Evolutionary conservation across 1,140 invertebrate species (phyloP).

Genomic region (Chlorops oryzae): DNA sequence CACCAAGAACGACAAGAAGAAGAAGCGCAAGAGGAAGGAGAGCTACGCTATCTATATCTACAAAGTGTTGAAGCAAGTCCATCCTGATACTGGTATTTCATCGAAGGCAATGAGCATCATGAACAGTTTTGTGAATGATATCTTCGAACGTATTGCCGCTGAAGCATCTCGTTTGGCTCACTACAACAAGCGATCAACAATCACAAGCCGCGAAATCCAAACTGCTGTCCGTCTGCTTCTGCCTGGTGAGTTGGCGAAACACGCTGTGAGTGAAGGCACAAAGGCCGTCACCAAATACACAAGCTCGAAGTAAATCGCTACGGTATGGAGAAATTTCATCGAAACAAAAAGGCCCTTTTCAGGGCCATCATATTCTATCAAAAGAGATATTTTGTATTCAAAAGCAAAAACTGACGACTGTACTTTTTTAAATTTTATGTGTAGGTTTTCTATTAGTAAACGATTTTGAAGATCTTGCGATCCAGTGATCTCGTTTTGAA

Average conservation of each 20-base stretch:
- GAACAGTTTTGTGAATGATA: constrained; percentile 62
- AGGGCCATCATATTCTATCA: no score
- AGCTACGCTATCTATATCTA: constrained; percentile 66
- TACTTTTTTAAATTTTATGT: background rate
- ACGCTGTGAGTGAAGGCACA: constrained; percentile 54
- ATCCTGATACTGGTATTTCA: constrained; percentile 63
- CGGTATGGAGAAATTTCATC: no score
- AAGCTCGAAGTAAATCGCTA: constrained; percentile 49
- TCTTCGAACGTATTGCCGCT: constrained; percentile 63
- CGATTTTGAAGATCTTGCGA: constrained; percentile 90
- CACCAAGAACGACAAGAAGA: constrained; percentile 53
- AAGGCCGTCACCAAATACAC: constrained; percentile 58
- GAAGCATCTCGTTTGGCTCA: constrained; percentile 64
- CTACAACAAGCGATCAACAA: constrained; percentile 62
- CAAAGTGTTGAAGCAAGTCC: constrained; percentile 66
- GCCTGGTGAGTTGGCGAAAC: constrained; percentile 57
- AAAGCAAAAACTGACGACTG: no score
- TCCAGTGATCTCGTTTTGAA: constrained; percentile 93
- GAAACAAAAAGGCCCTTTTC: no score
- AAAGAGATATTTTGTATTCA: no score
- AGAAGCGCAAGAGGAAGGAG: constrained; percentile 57
- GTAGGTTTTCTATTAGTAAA: background rate
- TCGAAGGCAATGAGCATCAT: constrained; percentile 58
- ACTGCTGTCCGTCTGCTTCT: constrained; percentile 53
- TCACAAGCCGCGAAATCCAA: constrained; percentile 54